A percentile compares a stretch with the other conserved stretches of the same genome.
Conservation (phyloP, 37 sponge, comb jelly and placozoan genomes). For the Oopsacas minuta region DNA sequence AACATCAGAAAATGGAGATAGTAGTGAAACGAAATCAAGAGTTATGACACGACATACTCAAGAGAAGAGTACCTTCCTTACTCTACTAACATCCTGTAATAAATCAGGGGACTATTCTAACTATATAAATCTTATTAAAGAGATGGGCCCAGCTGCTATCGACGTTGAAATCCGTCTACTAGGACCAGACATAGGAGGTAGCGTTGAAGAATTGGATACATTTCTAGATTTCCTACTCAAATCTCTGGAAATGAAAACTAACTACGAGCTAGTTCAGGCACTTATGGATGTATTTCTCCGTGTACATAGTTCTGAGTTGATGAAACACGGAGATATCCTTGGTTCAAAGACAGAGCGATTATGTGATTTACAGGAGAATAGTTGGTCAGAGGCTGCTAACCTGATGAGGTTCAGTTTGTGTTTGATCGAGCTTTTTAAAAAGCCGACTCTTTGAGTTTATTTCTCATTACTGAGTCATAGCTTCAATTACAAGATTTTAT, state of each 20-base stretch:
- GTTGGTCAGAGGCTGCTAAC: neutral
- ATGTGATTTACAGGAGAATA: neutral
- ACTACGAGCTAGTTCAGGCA: constrained; percentile 67
- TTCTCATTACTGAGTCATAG: neutral
- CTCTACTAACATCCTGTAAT: neutral
- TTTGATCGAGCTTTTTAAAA: neutral
- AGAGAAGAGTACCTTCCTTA: neutral
- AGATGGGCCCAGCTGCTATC: constrained; percentile 55
- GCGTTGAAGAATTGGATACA: constrained; percentile 24
- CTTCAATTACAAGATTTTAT: too few species aligned
- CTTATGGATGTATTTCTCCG: constrained; percentile 57
- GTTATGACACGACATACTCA: neutral
- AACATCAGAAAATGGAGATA: neutral
- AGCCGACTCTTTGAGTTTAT: neutral
- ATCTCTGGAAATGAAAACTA: constrained; percentile 30
- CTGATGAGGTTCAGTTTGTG: constrained; percentile 13
- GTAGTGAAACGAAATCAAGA: neutral
- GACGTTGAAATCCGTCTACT: constrained; percentile 57
- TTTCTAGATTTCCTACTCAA: constrained; percentile 33
- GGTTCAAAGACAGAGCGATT: neutral
- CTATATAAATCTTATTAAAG: constrained; percentile 33
- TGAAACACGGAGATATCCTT: neutral
- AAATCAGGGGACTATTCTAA: neutral
- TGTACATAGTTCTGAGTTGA: constrained; percentile 23
- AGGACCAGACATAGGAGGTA: constrained; percentile 46